phyloP scores from a whole-genome alignment of 1,140 invertebrate species.

The Bombus sibiricus region DNA sequence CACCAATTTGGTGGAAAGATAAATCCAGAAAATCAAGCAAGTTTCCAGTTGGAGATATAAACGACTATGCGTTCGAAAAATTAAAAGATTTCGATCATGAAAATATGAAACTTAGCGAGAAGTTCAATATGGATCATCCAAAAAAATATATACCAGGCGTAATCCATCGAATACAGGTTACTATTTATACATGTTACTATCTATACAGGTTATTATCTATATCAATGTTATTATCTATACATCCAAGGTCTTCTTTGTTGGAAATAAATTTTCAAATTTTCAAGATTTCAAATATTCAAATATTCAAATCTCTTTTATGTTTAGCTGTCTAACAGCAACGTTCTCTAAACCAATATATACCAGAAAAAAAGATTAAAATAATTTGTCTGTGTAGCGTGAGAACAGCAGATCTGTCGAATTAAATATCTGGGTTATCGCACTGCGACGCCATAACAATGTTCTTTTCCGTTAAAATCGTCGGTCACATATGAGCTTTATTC shows the following conservation, averaged over 20 bases:
- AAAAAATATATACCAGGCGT: constrained; percentile 7
- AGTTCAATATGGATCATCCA: constrained; percentile 5
- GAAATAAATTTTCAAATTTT: background rate
- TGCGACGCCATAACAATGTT: background rate
- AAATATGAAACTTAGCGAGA: constrained; percentile 2
- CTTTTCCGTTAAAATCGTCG: background rate
- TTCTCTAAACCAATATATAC: background rate
- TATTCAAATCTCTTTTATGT: no score
- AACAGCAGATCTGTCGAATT: constrained; percentile 13
- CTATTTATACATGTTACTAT: background rate
- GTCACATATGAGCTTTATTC: background rate
- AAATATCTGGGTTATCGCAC: constrained; percentile 29
- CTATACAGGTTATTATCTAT: background rate
- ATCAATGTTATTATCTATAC: background rate
- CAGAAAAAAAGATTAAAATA: background rate
- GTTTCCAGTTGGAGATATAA: constrained; percentile 16
- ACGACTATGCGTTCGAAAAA: constrained; percentile 7
- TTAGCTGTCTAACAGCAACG: no score
- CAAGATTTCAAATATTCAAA: background rate
- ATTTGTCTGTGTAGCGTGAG: constrained; percentile 6
- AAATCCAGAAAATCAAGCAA: background rate
- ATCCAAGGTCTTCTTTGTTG: background rate
- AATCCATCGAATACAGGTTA: background rate
- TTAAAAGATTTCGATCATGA: background rate
- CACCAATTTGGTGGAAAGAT: constrained; percentile 17